Percentiles rank a stretch among this genome's conserved stretches.
Conservation (phyloP, 2,888 invertebrate species). For the Orchestes rusci region DNA sequence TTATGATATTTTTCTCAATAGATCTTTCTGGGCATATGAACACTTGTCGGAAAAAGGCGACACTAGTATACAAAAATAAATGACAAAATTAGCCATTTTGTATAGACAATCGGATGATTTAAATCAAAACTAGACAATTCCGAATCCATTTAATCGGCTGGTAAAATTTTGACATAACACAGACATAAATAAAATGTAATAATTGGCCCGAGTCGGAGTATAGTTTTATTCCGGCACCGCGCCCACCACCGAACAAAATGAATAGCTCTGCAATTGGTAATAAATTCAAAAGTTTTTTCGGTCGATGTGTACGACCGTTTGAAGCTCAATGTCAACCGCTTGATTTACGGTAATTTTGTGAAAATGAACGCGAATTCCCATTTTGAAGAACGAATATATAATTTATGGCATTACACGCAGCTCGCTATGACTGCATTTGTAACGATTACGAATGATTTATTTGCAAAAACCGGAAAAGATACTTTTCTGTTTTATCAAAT, state of each 20-base stretch:
- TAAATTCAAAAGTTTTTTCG: slow-evolving; percentile 39
- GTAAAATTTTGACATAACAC: not conserved
- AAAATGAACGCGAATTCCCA: slow-evolving; percentile 44
- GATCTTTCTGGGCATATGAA: no score
- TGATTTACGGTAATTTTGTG: slow-evolving; percentile 45
- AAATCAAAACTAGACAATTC: not conserved
- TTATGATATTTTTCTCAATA: no score
- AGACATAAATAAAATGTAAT: slow-evolving; percentile 25
- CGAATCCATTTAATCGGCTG: not conserved
- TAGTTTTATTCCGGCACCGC: slow-evolving; percentile 24
- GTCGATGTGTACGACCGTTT: slow-evolving; percentile 38
- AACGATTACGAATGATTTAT: slow-evolving; percentile 38
- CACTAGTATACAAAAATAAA: no score
- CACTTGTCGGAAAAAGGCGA: no score
- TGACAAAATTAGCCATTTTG: no score
- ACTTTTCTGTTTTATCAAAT: slow-evolving; percentile 35
- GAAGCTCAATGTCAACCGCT: slow-evolving; percentile 41
- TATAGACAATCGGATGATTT: not conserved
- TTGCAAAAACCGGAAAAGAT: slow-evolving; percentile 32
- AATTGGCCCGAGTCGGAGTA: slow-evolving; percentile 19
- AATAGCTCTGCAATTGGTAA: slow-evolving; percentile 37
- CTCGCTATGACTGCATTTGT: slow-evolving; percentile 35
- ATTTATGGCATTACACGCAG: slow-evolving; percentile 41
- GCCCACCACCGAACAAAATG: slow-evolving; percentile 30
- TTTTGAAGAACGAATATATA: slow-evolving; percentile 42